Conservation (phyloP, 2,797 vertebrate genomes). For the Cryptoblepharus egeriae region DNA sequence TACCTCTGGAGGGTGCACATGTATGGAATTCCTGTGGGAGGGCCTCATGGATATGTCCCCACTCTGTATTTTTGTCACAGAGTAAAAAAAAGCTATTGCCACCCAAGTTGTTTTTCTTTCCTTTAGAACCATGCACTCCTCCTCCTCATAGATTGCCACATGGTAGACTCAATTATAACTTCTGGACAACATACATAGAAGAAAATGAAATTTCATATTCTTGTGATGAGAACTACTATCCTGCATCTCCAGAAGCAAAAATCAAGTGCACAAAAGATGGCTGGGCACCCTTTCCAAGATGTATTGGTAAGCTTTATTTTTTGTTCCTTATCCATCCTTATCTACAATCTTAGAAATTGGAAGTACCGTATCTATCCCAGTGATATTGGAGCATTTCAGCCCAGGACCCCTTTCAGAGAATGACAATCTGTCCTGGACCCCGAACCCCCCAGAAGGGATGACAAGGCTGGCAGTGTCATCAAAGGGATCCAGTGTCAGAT, state of each 20-base stretch:
- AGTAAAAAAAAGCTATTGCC: background rate
- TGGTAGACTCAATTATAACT: fast-evolving
- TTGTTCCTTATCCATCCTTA: no score
- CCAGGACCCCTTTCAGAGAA: no score
- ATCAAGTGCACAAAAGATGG: constrained; percentile 58
- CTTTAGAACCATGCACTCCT: background rate
- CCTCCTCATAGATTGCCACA: fast-evolving
- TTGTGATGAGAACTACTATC: constrained; percentile 52
- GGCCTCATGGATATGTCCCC: no score
- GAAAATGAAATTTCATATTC: background rate
- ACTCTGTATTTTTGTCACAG: background rate
- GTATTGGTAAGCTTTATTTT: constrained; percentile 25
- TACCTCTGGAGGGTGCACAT: no score
- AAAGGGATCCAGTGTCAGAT: no score
- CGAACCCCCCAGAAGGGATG: no score
- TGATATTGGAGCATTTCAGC: no score
- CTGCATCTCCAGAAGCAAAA: background rate
- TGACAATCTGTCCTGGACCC: no score
- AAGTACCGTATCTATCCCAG: no score
- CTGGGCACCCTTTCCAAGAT: constrained; percentile 70
- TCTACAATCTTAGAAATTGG: background rate
- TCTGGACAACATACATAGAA: fast-evolving
- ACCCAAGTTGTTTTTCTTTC: background rate
- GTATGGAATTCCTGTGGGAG: no score
- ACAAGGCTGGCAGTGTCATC: no score